These are phyloP conservation scores for Aproaerema taeniolella DNA, from an alignment of 2,888 invertebrate genomes.

Conservation along the genomic window DNA sequence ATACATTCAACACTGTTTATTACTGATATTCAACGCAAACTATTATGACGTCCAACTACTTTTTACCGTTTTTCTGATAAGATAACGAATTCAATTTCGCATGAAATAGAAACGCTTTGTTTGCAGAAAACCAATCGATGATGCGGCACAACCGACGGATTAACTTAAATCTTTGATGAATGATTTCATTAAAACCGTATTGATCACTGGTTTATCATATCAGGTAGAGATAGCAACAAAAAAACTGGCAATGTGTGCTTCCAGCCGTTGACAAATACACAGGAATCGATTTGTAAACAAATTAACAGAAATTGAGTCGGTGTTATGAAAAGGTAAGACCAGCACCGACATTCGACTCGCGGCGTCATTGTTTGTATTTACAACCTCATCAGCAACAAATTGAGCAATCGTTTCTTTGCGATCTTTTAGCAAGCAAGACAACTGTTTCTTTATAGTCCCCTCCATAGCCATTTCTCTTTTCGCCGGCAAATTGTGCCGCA, in stretches of 20 bases:
- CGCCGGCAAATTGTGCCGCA: constrained; percentile 31
- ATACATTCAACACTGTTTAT: no score
- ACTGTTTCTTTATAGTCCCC: constrained; percentile 39
- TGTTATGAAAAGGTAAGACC: constrained; percentile 37
- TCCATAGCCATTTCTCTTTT: constrained; percentile 27
- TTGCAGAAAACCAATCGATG: constrained; percentile 1
- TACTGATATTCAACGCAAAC: not conserved
- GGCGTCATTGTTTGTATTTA: constrained; percentile 59
- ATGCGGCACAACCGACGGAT: constrained; percentile 7
- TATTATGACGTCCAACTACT: constrained; percentile 3
- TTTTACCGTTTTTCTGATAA: constrained; percentile 14
- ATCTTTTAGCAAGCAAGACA: constrained; percentile 49
- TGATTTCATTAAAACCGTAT: constrained; percentile 22
- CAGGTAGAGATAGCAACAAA: constrained; percentile 21
- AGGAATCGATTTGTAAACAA: constrained; percentile 45
- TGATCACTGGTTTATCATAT: constrained; percentile 23
- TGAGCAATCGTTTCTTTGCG: constrained; percentile 57
- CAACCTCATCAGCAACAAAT: constrained; percentile 49
- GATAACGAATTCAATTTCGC: constrained; percentile 13
- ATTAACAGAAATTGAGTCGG: constrained; percentile 39
- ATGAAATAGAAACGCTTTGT: constrained; percentile 12
- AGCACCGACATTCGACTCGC: constrained; percentile 43
- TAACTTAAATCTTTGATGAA: constrained; percentile 19
- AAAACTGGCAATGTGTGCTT: constrained; percentile 14
- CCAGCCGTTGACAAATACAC: constrained; percentile 21